These are phyloP conservation scores for Pseudomugil gertrudae DNA, from an alignment of 2,797 vertebrate species.

Conservation along the genomic window DNA sequence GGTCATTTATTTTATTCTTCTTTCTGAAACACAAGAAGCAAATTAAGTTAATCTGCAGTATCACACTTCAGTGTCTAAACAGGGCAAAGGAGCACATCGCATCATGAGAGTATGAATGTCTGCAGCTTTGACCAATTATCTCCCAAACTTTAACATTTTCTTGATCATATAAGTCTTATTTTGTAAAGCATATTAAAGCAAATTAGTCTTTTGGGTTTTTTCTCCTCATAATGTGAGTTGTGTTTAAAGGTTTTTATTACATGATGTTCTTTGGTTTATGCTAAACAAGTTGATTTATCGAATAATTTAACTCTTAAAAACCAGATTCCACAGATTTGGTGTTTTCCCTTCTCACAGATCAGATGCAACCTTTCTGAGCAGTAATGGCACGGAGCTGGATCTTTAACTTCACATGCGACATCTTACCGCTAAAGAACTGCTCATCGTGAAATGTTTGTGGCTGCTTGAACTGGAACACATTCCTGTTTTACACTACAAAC, in stretches of 20 bases:
- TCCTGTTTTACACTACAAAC: slow-evolving; percentile 9
- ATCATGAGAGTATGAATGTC: neutral
- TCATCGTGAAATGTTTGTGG: neutral
- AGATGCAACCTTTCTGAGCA: neutral
- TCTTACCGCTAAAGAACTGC: neutral
- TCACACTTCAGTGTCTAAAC: neutral
- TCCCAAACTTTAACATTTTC: neutral
- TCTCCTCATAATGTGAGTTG: neutral
- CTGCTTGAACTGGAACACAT: neutral
- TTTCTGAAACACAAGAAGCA: neutral
- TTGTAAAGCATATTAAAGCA: neutral
- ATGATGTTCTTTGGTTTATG: neutral
- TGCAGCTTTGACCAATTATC: neutral
- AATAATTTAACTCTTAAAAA: neutral
- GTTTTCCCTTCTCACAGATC: neutral
- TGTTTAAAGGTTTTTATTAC: no score
- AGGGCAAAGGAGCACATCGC: neutral
- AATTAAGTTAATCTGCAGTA: neutral
- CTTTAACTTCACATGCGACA: neutral
- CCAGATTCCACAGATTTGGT: neutral
- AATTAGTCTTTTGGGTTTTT: no score
- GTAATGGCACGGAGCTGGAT: neutral
- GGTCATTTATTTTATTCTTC: neutral
- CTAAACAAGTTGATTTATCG: neutral
- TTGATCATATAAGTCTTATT: neutral